Conservation (phyloP, 2,888 invertebrate genomes). For the Drosophila affinis region DNA sequence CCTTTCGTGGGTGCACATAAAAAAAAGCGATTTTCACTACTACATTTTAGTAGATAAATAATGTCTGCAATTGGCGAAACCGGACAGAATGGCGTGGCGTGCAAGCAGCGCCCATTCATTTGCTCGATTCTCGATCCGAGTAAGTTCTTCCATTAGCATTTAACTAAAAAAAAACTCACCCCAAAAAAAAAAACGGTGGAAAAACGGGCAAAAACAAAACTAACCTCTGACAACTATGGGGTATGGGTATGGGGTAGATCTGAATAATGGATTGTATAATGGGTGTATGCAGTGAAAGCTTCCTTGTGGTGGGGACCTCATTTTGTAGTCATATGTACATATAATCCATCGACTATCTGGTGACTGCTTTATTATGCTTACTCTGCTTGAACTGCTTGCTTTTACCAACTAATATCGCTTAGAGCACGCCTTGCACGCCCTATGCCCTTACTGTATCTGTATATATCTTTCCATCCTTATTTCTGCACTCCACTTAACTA, state of each 20-base stretch:
- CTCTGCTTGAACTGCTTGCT: neutral
- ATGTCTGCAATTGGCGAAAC: slow-evolving; percentile 73
- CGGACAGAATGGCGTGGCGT: slow-evolving; percentile 81
- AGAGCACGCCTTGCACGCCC: slow-evolving; percentile 50
- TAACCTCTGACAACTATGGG: slow-evolving; percentile 63
- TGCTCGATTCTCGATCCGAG: slow-evolving; percentile 83
- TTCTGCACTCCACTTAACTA: slow-evolving; percentile 60
- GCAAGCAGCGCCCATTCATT: slow-evolving; percentile 82
- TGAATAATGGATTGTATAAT: slow-evolving; percentile 31
- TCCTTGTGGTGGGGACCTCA: neutral
- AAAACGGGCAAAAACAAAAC: slow-evolving; percentile 53
- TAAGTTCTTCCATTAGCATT: slow-evolving; percentile 73
- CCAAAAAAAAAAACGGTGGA: slow-evolving; percentile 7
- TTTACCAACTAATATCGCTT: neutral
- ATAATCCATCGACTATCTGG: neutral
- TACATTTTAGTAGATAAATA: slow-evolving; percentile 14
- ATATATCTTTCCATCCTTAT: slow-evolving; percentile 23
- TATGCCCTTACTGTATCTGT: neutral
- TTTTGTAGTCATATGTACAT: neutral
- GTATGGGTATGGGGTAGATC: slow-evolving; percentile 16
- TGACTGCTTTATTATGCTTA: neutral
- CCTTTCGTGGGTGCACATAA: slow-evolving; percentile 16
- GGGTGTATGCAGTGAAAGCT: slow-evolving; percentile 7
- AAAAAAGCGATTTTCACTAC: slow-evolving; percentile 28
- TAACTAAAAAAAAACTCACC: slow-evolving; percentile 39